Base-by-base conservation (phyloP, 1,140 invertebrate genomes). In the Drosophila pseudoobscura region DNA sequence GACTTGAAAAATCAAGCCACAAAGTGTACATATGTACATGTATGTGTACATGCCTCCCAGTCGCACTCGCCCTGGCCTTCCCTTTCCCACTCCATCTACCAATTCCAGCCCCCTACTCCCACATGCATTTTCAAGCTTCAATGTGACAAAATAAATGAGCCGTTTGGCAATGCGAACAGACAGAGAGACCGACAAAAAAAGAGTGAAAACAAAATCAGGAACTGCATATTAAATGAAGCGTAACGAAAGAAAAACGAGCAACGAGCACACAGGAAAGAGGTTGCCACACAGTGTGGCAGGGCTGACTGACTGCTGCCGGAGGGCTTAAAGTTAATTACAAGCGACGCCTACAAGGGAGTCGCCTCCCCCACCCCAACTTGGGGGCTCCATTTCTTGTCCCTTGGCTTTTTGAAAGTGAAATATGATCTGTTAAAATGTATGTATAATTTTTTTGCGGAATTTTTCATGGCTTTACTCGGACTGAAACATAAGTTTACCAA, bases 171-270 rank as follows among this genome's bases (percentile, higher is more conserved):
- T 50, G 54, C 51, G 60, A 74, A 50, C 70, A 55, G 35, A 46
- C 51, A 26, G 46, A 45, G 43, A 57, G 31, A 39, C 22, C 60
- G 31, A 46, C 22, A 51, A 54, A 46, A 55, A 54, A 41, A 22
- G 17, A 53, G 52, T 58, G 4, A 39, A 7, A 60, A 60, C 50
- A 35, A 73, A 68, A 75, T 74, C 74, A 78, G 82, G 82, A 85
- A 85, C 82, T 85, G 80, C 82, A 85, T 87, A 75, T 80, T 78
- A 78, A 85, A 68, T 85, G 80, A 87, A 85, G 82, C 80, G 80
- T 87, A 87, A 71, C 78, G 65, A 80, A 72, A 41, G 51, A 39
- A 60, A 70, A 64, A 76, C 49, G 71, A 60, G 39, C 39, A 53
- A 6, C 6, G 6, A 9, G 29, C 29, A 31, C 29, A 31, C 59